Evolutionary conservation across 2,888 invertebrate genomes (phyloP), one percentile per base, ranked within the genome.

Genomic region (Synergus itoensis): DNA sequence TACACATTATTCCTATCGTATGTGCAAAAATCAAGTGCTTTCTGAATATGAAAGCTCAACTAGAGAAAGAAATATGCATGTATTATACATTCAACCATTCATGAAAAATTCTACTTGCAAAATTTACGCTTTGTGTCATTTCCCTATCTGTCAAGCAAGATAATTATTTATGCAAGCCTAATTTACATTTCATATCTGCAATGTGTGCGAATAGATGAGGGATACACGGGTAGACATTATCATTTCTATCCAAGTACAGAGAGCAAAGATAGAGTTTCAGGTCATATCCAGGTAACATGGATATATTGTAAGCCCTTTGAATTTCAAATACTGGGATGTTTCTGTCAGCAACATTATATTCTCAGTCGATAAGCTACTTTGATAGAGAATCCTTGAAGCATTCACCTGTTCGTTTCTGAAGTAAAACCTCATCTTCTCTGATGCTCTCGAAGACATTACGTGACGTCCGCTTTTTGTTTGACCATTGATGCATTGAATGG

Each of bases 291-390:
- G 45, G 12, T 45, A 67, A 5, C 43, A 7, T 43, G 18, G 45
- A 43, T 67, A 43, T 67, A 67, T 43, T 67, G 43, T 28, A 45
- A 45, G 28, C 48, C 40, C 64, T 36, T 69, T 69, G 69, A 48
- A 69, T 69, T 69, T 65, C 65, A 65, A 43, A 65, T 18, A 43
- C 65, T 43, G 41, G 11, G 65, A 64, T 64, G 64, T 40, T 41
- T 64, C 64, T 64, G 64, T 64, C 64, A 64, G 64, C 40, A 16
- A 14, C 45, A 69, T 28, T 69, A 69, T 69, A 45, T 16, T 48
- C 28, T 2, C 14, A 21, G 69, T 48, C 69, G 48, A 69, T 69
- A 69, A 69, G 69, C 48, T 69, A 48, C 69, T 69, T 69, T 69
- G 7, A 48, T 28, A 28, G 21, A 36, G 9, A 21, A 21, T 48